Base-by-base conservation (phyloP, 1,140 invertebrate species). In the Chionoecetes opilio region DNA sequence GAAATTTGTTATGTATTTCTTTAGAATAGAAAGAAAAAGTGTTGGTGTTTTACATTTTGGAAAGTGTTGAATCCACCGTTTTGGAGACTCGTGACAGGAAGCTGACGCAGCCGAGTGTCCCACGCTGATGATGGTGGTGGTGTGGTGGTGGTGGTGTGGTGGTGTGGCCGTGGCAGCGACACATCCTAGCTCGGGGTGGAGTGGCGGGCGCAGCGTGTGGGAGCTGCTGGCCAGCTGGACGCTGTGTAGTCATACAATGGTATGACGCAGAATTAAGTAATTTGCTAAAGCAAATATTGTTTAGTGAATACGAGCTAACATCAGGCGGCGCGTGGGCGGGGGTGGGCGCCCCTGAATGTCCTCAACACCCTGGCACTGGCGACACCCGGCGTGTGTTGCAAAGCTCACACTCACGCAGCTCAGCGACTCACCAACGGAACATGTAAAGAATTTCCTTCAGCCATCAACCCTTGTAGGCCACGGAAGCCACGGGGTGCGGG, bases 271-370 rank as follows among this genome's bases (percentile, higher is more conserved):
- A 63, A 63, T 6, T 34, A 91, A 31, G 63, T 31, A 63, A 63
- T 34, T 8, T 46, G 38, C n/a, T 8, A 92, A 92, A 92, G 82
- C 38, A 63, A 92, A 92, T 82, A 92, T 92, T 92, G 63, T 92
- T 92, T 35, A 92, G n/a, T 92, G 91, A 92, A 92, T 92, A 92
- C 11, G 63, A 75, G 21, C n/a, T 75, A 75, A 75, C 63, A 75
- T 21, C 63, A 75, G 63, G 63, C 63, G 63, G 63, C 63, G 63
- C 63, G 46, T n/a, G n/a, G n/a, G n/a, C n/a, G n/a, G 41, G 63
- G 63, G 63, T 75, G 21, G 63, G 63, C 63, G 63, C 63, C 63
- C 63, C 63, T 75, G 8, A 17, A 21, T 75, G 63, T 75, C 63
- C 63, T 75, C 63, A 75, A 75, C 63, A 75, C 63, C 21, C 9